phyloP scores from a whole-genome alignment of 2,888 invertebrate species.

The Pteria penguin region DNA sequence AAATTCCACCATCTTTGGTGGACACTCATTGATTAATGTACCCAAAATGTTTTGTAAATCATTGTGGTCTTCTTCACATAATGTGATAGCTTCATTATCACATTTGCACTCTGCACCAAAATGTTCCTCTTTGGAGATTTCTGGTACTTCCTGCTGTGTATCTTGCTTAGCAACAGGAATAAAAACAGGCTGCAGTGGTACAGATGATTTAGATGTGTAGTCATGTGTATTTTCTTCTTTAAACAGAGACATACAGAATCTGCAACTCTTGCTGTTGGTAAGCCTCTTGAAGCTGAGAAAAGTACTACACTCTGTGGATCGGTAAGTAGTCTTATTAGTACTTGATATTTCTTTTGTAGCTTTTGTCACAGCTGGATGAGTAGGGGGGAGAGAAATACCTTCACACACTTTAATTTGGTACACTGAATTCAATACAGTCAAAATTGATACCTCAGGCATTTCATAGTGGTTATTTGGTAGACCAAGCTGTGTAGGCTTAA shows the following conservation, averaged over 20 bases:
- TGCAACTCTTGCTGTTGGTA: neutral
- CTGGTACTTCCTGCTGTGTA: neutral
- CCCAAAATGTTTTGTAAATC: slow-evolving; percentile 2
- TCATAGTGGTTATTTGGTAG: neutral
- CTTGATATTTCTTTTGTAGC: neutral
- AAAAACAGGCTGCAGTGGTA: neutral
- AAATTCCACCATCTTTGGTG: slow-evolving; percentile 16
- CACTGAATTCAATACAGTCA: neutral
- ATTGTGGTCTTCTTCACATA: slow-evolving; percentile 2
- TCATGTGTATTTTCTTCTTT: neutral
- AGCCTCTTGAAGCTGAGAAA: neutral
- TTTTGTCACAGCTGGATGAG: neutral
- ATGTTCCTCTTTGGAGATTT: neutral
- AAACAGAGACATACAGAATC: neutral
- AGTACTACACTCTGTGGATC: neutral
- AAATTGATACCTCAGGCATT: slow-evolving; percentile 3
- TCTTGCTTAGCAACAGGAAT: neutral
- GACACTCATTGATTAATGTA: neutral
- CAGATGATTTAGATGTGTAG: too few species aligned
- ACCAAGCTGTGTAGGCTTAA: neutral
- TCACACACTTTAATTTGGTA: neutral
- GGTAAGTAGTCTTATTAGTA: neutral
- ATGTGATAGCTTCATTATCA: neutral
- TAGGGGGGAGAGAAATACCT: neutral
- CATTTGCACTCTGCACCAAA: neutral